Evolutionary conservation across 2,888 invertebrate genomes (phyloP).

Genomic region (Leptinotarsa rubiginosa): DNA sequence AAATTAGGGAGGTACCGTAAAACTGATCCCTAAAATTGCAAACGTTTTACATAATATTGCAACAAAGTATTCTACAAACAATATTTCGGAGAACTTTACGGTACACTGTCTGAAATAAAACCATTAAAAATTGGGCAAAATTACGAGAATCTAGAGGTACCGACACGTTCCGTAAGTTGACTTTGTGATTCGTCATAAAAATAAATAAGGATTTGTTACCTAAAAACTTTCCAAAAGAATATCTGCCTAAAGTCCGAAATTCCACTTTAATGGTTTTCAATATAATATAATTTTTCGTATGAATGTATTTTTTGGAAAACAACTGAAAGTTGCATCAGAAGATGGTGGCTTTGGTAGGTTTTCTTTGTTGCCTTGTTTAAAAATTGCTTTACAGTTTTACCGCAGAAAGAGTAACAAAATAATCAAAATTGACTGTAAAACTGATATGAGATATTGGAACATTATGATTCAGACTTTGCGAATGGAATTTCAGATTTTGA

Average conservation of each 20-base stretch:
- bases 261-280: no score
- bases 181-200: slow-evolving; percentile 20
- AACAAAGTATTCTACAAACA: slow-evolving; percentile 1
- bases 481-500: no score
- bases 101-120: slow-evolving; percentile 32
- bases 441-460: no score
- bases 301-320: no score
- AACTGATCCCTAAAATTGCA: slow-evolving; percentile 21
- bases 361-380: no score
- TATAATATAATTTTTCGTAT: no score
- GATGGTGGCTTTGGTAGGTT: no score
- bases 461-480: no score
- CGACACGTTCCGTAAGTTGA: slow-evolving; percentile 32
- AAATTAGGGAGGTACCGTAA: slow-evolving; percentile 34
- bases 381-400: no score
- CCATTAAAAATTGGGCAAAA: slow-evolving; percentile 34
- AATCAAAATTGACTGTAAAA: no score
- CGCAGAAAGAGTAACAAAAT: no score
- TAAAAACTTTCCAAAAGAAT: background rate
- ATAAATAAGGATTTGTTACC: slow-evolving; percentile 16
- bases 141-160: slow-evolving; percentile 28
- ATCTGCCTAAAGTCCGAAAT: background rate
- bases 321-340: no score
- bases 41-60: slow-evolving; percentile 20
- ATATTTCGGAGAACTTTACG: slow-evolving; percentile 28